Conservation (phyloP, 2,113 vertebrate species). For the Pseudopodoces humilis region DNA sequence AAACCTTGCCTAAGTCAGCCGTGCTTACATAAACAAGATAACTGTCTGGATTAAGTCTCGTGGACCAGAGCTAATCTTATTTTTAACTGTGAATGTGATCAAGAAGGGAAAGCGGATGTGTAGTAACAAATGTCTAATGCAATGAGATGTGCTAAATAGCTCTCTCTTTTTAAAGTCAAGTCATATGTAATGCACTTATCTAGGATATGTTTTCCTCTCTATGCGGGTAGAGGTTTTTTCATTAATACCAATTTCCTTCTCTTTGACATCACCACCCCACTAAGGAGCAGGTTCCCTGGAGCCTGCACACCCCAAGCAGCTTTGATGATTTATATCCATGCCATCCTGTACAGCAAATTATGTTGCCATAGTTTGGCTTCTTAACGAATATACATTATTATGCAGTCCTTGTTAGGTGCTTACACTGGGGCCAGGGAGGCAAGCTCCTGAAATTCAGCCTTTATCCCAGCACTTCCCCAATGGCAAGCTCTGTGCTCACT, state of each 20-base stretch:
- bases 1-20: constrained; percentile 53
- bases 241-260: background rate
- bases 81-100: constrained; percentile 63
- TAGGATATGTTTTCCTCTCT: background rate
- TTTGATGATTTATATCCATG: background rate
- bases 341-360: background rate
- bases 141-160: background rate
- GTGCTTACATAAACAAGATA: constrained; percentile 57
- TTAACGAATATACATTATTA: background rate
- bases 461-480: background rate
- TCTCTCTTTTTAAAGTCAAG: background rate
- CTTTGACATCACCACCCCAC: background rate
- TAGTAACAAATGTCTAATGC: constrained; percentile 1
- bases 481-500: background rate
- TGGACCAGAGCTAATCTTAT: constrained; percentile 55
- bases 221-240: background rate
- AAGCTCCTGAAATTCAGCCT: background rate
- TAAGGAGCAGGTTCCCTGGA: constrained; percentile 8
- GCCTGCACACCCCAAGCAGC: background rate
- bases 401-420: background rate
- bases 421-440: background rate
- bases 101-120: constrained; percentile 5
- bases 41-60: constrained; percentile 52
- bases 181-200: background rate
- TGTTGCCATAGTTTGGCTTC: background rate